Percentiles rank a stretch among this genome's conserved stretches.
phyloP scores from a whole-genome alignment of 2,797 vertebrate species.

The Macrochelys suwanniensis region DNA sequence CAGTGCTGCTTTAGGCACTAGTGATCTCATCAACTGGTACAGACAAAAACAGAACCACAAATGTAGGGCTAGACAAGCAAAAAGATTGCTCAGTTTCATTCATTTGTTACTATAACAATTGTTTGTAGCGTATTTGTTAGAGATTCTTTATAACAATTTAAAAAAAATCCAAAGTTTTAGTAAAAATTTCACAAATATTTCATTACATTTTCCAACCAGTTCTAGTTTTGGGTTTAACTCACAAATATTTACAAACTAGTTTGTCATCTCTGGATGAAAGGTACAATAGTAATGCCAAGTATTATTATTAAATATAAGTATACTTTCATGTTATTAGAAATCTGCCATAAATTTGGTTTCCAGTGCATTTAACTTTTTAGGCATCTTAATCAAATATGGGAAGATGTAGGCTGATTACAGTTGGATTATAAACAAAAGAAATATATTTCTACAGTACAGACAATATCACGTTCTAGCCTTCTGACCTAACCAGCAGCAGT shows the following conservation, averaged over 20 bases:
- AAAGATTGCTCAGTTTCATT: background rate
- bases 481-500: constrained; percentile 28
- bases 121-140: background rate
- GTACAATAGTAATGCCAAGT: constrained; percentile 40
- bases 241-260: background rate
- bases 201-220: background rate
- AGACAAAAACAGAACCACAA: background rate
- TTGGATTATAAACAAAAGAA: constrained; percentile 27
- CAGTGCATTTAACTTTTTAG: constrained; percentile 51
- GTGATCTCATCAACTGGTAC: background rate
- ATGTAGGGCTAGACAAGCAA: background rate
- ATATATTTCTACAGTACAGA: background rate
- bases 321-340: constrained; percentile 38
- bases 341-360: constrained; percentile 51
- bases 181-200: accelerated
- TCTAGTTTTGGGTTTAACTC: background rate
- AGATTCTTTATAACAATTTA: background rate
- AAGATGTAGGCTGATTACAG: background rate
- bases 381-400: constrained; percentile 24
- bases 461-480: background rate
- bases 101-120: background rate
- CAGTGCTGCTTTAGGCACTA: background rate
- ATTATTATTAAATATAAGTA: constrained; percentile 19
- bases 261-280: constrained; percentile 62
- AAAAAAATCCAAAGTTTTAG: too few relatives aligned